phyloP scores from a whole-genome alignment of 1,140 invertebrate species.

The Arion vulgaris region DNA sequence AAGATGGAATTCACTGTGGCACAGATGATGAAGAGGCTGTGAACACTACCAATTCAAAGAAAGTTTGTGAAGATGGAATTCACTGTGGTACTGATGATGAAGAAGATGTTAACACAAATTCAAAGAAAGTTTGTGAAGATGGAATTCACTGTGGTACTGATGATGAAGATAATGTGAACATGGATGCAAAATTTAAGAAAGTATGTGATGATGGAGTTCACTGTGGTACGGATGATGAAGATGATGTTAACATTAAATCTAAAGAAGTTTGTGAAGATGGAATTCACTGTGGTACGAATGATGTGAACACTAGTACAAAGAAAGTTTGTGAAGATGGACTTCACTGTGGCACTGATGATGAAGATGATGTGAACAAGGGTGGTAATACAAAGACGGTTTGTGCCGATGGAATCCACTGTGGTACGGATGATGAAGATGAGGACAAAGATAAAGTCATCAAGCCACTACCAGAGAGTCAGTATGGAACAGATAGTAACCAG shows the following conservation, averaged over 20 bases:
- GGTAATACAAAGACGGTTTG: slow-evolving; percentile 33
- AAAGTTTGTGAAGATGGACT: slow-evolving; percentile 40
- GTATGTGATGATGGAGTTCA: slow-evolving; percentile 43
- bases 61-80: slow-evolving; percentile 36
- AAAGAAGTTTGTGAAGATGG: slow-evolving; percentile 44
- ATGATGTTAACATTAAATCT: slow-evolving; percentile 27
- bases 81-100: slow-evolving; percentile 44
- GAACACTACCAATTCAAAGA: slow-evolving; percentile 18
- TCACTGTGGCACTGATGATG: slow-evolving; percentile 46
- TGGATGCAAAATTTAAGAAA: slow-evolving; percentile 12
- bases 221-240: slow-evolving; percentile 47
- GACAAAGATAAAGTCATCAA: slow-evolving; percentile 14
- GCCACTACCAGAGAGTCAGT: slow-evolving; percentile 42
- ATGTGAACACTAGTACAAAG: not conserved
- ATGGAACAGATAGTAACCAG: slow-evolving; percentile 37
- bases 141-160: slow-evolving; percentile 49
- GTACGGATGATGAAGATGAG: slow-evolving; percentile 44
- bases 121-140: slow-evolving; percentile 45
- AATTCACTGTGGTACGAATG: slow-evolving; percentile 45
- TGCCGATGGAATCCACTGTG: slow-evolving; percentile 40
- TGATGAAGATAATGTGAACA: slow-evolving; percentile 42
- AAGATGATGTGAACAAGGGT: slow-evolving; percentile 25
- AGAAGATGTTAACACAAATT: slow-evolving; percentile 34
- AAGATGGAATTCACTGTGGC: slow-evolving; percentile 36
- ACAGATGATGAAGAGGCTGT: slow-evolving; percentile 40